A percentile compares a stretch with the other conserved stretches of the same genome.
These are phyloP conservation scores for Dusona sp. DNA, from an alignment of 2,888 invertebrate species.

Conservation along the genomic window DNA sequence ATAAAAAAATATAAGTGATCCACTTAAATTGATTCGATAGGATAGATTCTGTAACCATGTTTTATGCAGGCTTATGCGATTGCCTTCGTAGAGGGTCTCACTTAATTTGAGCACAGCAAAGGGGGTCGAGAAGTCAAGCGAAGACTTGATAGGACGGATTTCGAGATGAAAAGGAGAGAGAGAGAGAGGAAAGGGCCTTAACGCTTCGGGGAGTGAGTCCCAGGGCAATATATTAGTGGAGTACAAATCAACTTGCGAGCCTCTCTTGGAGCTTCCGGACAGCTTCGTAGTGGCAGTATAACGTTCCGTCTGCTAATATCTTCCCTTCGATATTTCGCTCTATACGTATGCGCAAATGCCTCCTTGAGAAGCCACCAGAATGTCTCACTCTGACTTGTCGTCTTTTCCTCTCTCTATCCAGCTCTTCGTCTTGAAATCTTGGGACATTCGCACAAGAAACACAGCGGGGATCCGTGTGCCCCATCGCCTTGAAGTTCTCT, in stretches of 20 bases:
- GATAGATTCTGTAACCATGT: constrained; percentile 3
- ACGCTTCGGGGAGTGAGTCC: constrained; percentile 45
- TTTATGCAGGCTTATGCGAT: constrained; percentile 57
- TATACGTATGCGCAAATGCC: constrained; percentile 23
- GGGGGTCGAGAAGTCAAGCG: constrained; percentile 15
- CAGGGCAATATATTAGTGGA: constrained; percentile 63
- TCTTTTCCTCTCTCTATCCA: constrained; percentile 36
- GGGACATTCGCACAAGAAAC: constrained; percentile 43
- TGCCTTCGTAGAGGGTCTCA: constrained; percentile 62
- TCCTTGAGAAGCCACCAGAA: constrained; percentile 51
- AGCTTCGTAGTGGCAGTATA: constrained; percentile 38
- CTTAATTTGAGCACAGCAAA: constrained; percentile 58
- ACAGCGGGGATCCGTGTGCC: constrained; percentile 45
- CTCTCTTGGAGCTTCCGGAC: constrained; percentile 61
- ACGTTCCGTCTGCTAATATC: constrained; percentile 41
- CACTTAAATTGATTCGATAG: constrained; percentile 18
- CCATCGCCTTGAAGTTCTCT: constrained; percentile 63
- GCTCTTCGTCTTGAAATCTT: constrained; percentile 18
- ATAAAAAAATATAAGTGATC: constrained; percentile 5
- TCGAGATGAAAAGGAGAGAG: constrained; percentile 1
- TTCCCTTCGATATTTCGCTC: constrained; percentile 33
- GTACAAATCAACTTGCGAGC: constrained; percentile 64
- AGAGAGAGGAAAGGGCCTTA: constrained; percentile 15
- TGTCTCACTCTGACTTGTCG: constrained; percentile 29
- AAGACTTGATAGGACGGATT: constrained; percentile 15